phyloP scores from a whole-genome alignment of 2,113 vertebrate genomes.

The Hippocampus comes region DNA sequence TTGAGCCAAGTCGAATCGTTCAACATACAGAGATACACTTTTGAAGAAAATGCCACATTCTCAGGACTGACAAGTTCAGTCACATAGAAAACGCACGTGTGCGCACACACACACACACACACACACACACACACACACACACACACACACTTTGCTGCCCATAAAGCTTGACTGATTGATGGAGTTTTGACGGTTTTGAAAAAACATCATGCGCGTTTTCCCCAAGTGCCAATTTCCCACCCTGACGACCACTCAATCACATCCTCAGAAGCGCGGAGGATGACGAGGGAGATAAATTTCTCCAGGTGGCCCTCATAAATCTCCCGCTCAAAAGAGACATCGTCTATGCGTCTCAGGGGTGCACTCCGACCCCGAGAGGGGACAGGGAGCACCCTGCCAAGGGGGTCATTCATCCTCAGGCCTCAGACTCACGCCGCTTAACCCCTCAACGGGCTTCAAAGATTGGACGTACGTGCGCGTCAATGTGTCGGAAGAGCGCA shows the following conservation, averaged over 20 bases:
- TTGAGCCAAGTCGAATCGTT: too few relatives aligned
- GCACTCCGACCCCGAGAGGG: conserved; percentile 54
- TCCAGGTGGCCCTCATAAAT: conserved; percentile 72
- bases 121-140: too few relatives aligned
- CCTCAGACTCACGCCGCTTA: conserved; percentile 46
- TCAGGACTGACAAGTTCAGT: too few relatives aligned
- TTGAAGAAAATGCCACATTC: too few relatives aligned
- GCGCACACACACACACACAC: too few relatives aligned
- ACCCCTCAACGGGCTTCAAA: conserved; percentile 65
- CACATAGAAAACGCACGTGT: too few relatives aligned
- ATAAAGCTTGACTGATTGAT: neutral
- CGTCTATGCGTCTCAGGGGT: conserved; percentile 45
- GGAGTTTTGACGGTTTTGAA: neutral
- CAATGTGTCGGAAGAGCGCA: conserved; percentile 22
- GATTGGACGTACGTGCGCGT: conserved; percentile 31
- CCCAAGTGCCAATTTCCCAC: conserved; percentile 29
- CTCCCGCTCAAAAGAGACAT: conserved; percentile 60
- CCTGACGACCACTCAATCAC: conserved; percentile 18
- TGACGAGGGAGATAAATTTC: conserved; percentile 45
- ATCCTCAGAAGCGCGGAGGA: conserved; percentile 15
- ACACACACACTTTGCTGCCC: too few relatives aligned
- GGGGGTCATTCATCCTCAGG: conserved; percentile 57
- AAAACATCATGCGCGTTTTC: conserved; percentile 1
- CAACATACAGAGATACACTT: too few relatives aligned
- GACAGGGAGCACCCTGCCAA: conserved; percentile 49